These are phyloP conservation scores for Monochamus alternatus DNA, from an alignment of 2,888 invertebrate species.

Conservation along the genomic window DNA sequence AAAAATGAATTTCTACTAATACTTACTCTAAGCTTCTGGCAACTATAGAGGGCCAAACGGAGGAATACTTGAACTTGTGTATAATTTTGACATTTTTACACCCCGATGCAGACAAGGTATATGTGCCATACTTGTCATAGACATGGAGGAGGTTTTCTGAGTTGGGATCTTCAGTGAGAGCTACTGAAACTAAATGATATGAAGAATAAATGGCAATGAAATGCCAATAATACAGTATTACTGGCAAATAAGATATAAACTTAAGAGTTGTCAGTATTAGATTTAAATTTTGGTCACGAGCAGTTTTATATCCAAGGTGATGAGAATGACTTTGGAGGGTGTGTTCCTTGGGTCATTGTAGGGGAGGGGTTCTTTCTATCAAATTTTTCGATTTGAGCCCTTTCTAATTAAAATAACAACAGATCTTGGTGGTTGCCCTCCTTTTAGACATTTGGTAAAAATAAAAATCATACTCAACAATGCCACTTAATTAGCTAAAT, in stretches of 20 bases:
- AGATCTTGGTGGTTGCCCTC: too few relatives aligned
- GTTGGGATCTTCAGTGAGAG: constrained; percentile 65
- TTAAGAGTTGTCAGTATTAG: background rate
- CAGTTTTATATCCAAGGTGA: too few relatives aligned
- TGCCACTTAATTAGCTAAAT: too few relatives aligned
- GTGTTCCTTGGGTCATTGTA: too few relatives aligned
- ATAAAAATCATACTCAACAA: too few relatives aligned
- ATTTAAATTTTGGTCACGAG: background rate
- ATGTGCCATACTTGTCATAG: constrained; percentile 69
- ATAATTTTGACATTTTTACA: constrained; percentile 66
- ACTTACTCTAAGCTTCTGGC: constrained; percentile 68
- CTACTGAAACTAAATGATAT: constrained; percentile 62
- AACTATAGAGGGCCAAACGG: constrained; percentile 68
- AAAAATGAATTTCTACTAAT: background rate
- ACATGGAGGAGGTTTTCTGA: constrained; percentile 68
- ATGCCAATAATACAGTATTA: constrained; percentile 24
- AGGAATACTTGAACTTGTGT: constrained; percentile 66
- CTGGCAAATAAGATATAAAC: constrained; percentile 12
- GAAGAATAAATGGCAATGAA: constrained; percentile 31
- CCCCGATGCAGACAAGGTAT: constrained; percentile 65
- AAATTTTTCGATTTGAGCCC: too few relatives aligned
- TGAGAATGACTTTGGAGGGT: too few relatives aligned
- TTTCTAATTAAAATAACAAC: too few relatives aligned
- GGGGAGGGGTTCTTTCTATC: too few relatives aligned
- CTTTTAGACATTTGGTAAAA: too few relatives aligned